A percentile compares a stretch with the other conserved stretches of the same genome.
phyloP scores from a whole-genome alignment of 2,113 vertebrate species.

The Pangasianodon hypophthalmus region DNA sequence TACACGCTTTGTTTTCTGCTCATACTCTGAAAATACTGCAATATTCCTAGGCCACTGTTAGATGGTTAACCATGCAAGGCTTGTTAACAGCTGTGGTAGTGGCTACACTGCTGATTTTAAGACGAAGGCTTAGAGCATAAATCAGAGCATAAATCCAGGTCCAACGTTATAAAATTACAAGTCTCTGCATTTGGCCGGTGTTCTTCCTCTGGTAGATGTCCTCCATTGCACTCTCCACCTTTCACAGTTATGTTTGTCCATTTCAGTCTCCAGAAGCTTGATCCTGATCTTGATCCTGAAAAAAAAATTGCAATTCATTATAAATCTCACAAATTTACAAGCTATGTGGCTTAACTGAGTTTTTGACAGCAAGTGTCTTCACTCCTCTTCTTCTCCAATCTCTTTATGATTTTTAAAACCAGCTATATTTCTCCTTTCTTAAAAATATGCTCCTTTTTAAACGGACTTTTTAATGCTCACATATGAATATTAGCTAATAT shows the following conservation, averaged over 20 bases:
- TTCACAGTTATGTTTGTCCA: constrained; percentile 1
- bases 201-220: constrained; percentile 21
- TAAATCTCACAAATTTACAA: not conserved
- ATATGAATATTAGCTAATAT: not conserved
- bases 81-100: not conserved
- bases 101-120: not conserved
- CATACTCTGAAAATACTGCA: not conserved
- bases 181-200: constrained; percentile 5
- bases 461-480: not conserved
- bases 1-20: constrained; percentile 2
- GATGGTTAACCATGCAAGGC: not conserved
- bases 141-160: constrained; percentile 20
- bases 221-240: not conserved
- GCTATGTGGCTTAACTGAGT: not conserved
- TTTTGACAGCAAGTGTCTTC: not conserved
- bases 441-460: not conserved
- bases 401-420: not conserved
- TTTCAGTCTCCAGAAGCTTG: constrained; percentile 17
- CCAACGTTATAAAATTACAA: not conserved
- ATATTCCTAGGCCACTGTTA: not conserved
- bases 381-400: not conserved
- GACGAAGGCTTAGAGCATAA: not conserved
- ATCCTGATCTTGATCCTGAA: constrained; percentile 16
- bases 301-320: not conserved
- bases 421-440: not conserved